A percentile compares a stretch with the other conserved stretches of the same genome.
Evolutionary conservation across 2,888 invertebrate species (phyloP).

Genomic region (Cistogaster globosa): DNA sequence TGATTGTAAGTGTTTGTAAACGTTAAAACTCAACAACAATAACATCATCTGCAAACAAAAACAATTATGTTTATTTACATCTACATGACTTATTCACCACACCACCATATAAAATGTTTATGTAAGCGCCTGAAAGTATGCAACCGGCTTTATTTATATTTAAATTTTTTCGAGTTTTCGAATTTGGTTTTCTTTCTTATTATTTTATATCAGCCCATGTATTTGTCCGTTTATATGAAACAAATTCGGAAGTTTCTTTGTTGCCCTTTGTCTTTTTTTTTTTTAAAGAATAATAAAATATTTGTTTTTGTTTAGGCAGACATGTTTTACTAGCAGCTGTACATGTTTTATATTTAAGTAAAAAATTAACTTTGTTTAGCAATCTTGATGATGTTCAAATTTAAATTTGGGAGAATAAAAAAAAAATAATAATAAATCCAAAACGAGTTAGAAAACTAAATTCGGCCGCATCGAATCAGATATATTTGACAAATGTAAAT

Average conservation of each 20-base stretch:
- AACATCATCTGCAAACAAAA: slow-evolving; percentile 18
- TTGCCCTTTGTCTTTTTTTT: slow-evolving; percentile 16
- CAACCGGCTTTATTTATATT: slow-evolving; percentile 48
- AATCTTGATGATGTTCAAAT: no score
- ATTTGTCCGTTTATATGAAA: background rate
- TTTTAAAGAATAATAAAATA: slow-evolving; percentile 35
- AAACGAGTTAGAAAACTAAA: no score
- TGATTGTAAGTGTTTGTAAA: background rate
- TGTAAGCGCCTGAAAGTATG: slow-evolving; percentile 52
- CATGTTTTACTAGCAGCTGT: slow-evolving; percentile 35
- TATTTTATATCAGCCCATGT: no score
- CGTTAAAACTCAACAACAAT: slow-evolving; percentile 2
- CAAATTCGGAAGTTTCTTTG: background rate
- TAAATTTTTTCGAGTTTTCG: background rate
- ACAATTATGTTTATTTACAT: slow-evolving; percentile 53
- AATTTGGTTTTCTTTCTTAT: background rate
- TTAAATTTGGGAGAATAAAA: no score
- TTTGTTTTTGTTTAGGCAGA: slow-evolving; percentile 1
- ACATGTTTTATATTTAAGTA: background rate
- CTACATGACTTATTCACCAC: slow-evolving; percentile 42
- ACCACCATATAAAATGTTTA: slow-evolving; percentile 3
- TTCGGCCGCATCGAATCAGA: no score
- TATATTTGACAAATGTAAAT: no score
- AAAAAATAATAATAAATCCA: no score
- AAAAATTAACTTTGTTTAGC: no score